Conservation (phyloP, 2,888 invertebrate species). For the Drosophila ustulata region DNA sequence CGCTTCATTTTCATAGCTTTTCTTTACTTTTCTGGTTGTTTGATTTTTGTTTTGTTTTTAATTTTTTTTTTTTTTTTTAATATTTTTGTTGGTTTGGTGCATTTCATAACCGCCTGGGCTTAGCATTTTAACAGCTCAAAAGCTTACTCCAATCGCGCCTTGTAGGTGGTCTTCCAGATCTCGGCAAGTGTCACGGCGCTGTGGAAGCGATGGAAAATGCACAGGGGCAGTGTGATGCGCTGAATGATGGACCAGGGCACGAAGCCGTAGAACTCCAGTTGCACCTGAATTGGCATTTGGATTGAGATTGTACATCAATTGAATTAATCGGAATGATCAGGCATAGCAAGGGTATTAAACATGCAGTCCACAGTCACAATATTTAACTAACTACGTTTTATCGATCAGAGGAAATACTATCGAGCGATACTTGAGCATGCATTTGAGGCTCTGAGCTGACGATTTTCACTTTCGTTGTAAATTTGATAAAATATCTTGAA, state of each 20-base stretch:
- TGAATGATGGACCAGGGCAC: slow-evolving; percentile 97
- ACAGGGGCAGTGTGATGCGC: slow-evolving; percentile 95
- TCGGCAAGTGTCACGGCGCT: slow-evolving; percentile 97
- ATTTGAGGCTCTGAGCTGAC: slow-evolving; percentile 2
- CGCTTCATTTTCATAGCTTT: slow-evolving; percentile 10
- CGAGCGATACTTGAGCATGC: slow-evolving; percentile 4
- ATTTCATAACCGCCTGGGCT: slow-evolving; percentile 50
- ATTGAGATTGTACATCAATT: background rate
- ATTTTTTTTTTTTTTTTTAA: slow-evolving; percentile 13
- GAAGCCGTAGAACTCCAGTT: slow-evolving; percentile 96
- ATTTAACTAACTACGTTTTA: background rate
- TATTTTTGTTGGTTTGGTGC: slow-evolving; percentile 56
- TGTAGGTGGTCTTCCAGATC: slow-evolving; percentile 98
- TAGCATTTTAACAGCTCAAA: slow-evolving; percentile 5
- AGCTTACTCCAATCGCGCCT: slow-evolving; percentile 93
- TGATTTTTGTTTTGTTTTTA: slow-evolving; percentile 17
- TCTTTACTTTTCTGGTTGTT: slow-evolving; percentile 7
- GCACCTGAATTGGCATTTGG: slow-evolving; percentile 86
- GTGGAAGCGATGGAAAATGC: slow-evolving; percentile 98
- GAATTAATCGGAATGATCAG: too few relatives aligned
- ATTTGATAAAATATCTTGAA: too few relatives aligned
- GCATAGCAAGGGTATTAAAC: background rate
- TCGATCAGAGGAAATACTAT: too few relatives aligned
- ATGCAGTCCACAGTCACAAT: slow-evolving; percentile 11
- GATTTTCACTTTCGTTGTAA: background rate